Base-by-base conservation (phyloP, 2,113 vertebrate species). In the Cricetomys ansorgei region DNA sequence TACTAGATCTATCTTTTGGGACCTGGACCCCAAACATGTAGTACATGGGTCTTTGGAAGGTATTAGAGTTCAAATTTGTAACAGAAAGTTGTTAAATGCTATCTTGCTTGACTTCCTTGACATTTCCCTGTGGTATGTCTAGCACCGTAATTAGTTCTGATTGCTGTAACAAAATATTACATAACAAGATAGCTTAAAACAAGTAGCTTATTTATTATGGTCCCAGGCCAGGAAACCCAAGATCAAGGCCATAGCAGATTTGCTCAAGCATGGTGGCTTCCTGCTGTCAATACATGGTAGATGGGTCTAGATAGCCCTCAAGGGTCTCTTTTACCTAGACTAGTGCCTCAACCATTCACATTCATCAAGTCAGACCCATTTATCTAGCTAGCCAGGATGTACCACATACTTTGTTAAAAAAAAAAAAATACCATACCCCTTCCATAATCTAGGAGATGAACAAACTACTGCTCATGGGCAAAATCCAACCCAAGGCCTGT, bases 401-500 rank as follows among this genome's bases (percentile, higher is more conserved):
- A 59, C 21, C 70, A 88, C 45, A 72, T 27, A 9, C 21, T 23
- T 59, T 85, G 72, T 40, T 59, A 62, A 96, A 95, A 53, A 90
- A 84, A 90, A 4, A 57, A n/a, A n/a, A n/a, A n/a, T n/a, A n/a
- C n/a, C n/a, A n/a, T n/a, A 5, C 43, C 21, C 27, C 65, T 73
- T 69, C 77, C 37, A 88, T 27, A 65, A 88, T 57, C 75, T 75
- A 93, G 16, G 59, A 73, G 59, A 80, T n/a, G n/a, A 31, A 40
- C 43, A 94, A 97, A 79, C n/a, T 94, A 94, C 16, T 94, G 59
- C 5, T 65, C 59, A 88, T 23, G n/a, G 45, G 65, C 59, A 91
- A 89, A 75, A 95, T 86, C 83, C 67, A 89, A 57, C 31, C 43
- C 80, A 59, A 55, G 53, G 75, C 85, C 69, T 97, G 57, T 69